Percentiles rank a stretch among this genome's conserved stretches.
These are phyloP conservation scores for Xenus cinereus DNA, from an alignment of 2,113 vertebrate species.

Conservation along the genomic window DNA sequence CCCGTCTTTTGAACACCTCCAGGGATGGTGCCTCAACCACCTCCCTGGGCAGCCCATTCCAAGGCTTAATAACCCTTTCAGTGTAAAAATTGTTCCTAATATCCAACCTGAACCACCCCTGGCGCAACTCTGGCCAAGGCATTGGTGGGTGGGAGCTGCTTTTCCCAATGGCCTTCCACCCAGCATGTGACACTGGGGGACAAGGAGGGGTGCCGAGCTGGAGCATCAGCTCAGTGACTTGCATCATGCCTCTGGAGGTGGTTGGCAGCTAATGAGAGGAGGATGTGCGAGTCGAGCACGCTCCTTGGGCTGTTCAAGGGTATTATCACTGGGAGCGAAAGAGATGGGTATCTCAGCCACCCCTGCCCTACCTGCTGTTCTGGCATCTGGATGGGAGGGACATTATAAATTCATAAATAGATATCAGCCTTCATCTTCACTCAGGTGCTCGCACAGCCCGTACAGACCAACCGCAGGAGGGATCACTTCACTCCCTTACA, in stretches of 20 bases:
- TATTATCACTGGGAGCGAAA: neutral
- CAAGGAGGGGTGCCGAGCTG: rapidly evolving
- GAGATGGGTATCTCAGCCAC: neutral
- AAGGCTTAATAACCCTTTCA: no score
- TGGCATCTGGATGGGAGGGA: neutral
- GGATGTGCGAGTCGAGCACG: rapidly evolving
- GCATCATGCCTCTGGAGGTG: neutral
- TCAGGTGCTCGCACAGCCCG: neutral
- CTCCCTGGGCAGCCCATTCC: no score
- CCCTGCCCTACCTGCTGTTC: neutral
- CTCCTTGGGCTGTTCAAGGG: neutral
- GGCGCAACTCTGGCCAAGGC: neutral
- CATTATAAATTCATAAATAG: neutral
- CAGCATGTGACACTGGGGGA: neutral
- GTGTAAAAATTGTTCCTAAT: no score
- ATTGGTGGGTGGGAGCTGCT: neutral
- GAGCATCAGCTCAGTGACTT: neutral
- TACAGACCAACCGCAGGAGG: neutral
- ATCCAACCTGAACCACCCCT: no score
- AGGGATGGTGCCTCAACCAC: no score
- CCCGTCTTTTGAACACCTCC: no score
- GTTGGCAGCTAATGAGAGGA: neutral
- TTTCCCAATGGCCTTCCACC: neutral
- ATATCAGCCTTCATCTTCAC: neutral
- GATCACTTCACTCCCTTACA: neutral